Percentiles rank a stretch among this genome's conserved stretches.
phyloP scores from a whole-genome alignment of 2,888 invertebrate genomes.

The Seira musarum region DNA sequence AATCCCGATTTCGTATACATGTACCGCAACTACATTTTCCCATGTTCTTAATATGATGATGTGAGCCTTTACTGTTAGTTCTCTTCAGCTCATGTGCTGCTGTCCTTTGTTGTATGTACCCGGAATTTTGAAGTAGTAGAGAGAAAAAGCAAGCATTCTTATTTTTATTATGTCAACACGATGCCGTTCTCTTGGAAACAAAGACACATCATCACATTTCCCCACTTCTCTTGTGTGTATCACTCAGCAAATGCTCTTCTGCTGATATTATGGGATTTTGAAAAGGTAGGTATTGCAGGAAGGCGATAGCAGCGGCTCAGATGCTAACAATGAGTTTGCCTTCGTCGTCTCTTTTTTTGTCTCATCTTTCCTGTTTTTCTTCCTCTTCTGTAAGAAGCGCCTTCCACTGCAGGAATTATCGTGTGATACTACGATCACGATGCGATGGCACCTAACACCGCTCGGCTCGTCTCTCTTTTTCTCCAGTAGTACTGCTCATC shows the following conservation, averaged over 20 bases:
- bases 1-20: too few species aligned
- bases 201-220: neutral
- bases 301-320: neutral
- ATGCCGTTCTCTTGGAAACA: neutral
- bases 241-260: neutral
- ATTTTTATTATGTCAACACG: neutral
- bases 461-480: neutral
- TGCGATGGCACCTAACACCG: neutral
- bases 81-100: too few species aligned
- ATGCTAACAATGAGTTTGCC: neutral
- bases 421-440: too few species aligned
- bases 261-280: neutral
- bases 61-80: too few species aligned
- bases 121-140: too few species aligned
- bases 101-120: too few species aligned
- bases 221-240: neutral
- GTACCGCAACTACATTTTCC: too few species aligned
- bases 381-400: neutral
- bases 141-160: too few species aligned
- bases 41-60: too few species aligned
- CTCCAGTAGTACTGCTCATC: neutral
- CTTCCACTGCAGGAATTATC: neutral
- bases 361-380: neutral
- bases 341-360: neutral
- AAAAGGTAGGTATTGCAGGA: neutral